Evolutionary conservation across 2,113 vertebrate genomes (phyloP).

Genomic region (Larimichthys crocea): DNA sequence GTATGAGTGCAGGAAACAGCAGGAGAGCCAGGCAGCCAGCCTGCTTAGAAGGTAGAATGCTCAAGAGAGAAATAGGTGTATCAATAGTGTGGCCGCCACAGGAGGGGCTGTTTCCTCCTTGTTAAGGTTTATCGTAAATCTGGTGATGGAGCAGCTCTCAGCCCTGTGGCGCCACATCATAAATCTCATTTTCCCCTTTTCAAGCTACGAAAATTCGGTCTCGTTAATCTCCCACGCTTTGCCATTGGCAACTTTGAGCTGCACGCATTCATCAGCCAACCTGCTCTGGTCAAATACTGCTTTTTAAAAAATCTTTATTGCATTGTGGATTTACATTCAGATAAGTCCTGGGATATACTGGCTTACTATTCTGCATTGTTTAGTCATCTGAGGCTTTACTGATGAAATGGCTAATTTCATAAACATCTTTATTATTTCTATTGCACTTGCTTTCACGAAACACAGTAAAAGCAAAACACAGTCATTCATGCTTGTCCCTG

Average conservation of each 20-base stretch:
- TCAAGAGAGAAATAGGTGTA: constrained; percentile 72
- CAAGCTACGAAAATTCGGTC: constrained; percentile 79
- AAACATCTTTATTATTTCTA: constrained; percentile 57
- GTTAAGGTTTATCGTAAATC: constrained; percentile 86
- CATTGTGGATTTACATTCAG: constrained; percentile 55
- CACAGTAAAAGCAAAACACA: constrained; percentile 40
- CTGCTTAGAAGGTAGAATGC: constrained; percentile 45
- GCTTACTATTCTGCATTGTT: constrained; percentile 35
- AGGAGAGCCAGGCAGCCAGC: constrained; percentile 56
- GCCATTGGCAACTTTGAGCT: constrained; percentile 83
- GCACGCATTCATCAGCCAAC: constrained; percentile 82
- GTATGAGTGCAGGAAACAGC: constrained; percentile 54
- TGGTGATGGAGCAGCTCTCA: constrained; percentile 86
- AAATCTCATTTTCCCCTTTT: constrained; percentile 86
- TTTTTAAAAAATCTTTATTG: constrained; percentile 46
- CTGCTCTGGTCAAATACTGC: constrained; percentile 69
- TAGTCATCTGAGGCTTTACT: constrained; percentile 23
- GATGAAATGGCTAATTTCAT: constrained; percentile 55
- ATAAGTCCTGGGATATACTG: constrained; percentile 21
- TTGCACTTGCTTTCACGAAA: constrained; percentile 52
- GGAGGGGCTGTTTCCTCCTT: constrained; percentile 82
- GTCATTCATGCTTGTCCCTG: constrained; percentile 39
- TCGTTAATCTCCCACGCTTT: constrained; percentile 84
- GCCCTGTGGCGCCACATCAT: constrained; percentile 78
- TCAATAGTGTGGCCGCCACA: constrained; percentile 74